Evolutionary conservation across 2,797 vertebrate genomes (phyloP).

Genomic region (Melanotaenia nigrans): DNA sequence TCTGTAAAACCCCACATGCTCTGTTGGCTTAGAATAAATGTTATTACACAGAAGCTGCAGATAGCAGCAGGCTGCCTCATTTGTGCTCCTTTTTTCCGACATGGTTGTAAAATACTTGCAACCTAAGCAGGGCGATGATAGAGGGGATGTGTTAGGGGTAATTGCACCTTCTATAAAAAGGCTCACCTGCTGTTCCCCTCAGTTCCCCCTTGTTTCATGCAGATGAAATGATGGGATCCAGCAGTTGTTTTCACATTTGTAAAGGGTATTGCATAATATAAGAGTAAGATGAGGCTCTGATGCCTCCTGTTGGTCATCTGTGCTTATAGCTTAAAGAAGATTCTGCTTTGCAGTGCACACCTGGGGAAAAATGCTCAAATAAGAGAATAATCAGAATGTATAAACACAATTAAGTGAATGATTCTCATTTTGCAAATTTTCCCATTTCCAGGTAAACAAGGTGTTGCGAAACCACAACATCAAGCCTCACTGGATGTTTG

Average conservation of each 20-base stretch:
- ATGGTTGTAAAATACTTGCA: slow-evolving; percentile 16
- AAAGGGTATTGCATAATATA: slow-evolving; percentile 62
- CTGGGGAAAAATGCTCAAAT: background rate
- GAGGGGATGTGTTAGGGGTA: slow-evolving; percentile 28
- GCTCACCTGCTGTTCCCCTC: slow-evolving; percentile 29
- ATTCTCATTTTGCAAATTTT: background rate
- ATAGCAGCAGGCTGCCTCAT: slow-evolving; percentile 29
- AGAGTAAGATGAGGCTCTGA: slow-evolving; percentile 25
- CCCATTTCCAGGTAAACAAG: slow-evolving; percentile 92
- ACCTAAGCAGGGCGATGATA: slow-evolving; percentile 31
- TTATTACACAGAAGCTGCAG: slow-evolving; percentile 38
- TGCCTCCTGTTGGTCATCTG: slow-evolving; percentile 70
- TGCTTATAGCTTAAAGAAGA: background rate
- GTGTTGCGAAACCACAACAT: slow-evolving; percentile 98
- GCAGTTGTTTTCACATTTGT: slow-evolving; percentile 56
- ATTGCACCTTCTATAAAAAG: slow-evolving; percentile 43
- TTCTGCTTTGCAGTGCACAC: background rate
- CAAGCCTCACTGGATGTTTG: slow-evolving; percentile 99
- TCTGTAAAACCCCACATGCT: slow-evolving; percentile 29
- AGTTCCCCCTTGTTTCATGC: slow-evolving; percentile 21
- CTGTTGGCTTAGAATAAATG: slow-evolving; percentile 30
- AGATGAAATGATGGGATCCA: slow-evolving; percentile 45
- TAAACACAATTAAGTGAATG: background rate
- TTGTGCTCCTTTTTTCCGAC: slow-evolving; percentile 24
- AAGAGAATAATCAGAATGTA: background rate